Evolutionary conservation across 2,113 vertebrate genomes (phyloP).

Genomic region (Crotophaga sulcirostris): DNA sequence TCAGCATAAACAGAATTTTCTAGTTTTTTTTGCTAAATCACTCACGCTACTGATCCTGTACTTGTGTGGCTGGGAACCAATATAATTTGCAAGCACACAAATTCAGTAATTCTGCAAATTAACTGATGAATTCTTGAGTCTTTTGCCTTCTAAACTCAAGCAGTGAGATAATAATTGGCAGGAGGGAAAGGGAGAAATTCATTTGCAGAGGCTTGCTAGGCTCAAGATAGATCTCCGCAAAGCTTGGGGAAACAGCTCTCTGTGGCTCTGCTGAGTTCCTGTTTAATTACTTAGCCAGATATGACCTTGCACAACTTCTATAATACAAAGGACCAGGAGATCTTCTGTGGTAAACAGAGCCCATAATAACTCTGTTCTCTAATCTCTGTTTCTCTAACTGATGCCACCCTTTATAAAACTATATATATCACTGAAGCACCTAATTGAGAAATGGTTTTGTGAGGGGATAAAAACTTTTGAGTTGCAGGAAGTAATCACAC

Average conservation of each 20-base stretch:
- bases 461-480: background rate
- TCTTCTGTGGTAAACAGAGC: background rate
- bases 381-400: background rate
- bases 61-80: background rate
- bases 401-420: background rate
- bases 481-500: background rate
- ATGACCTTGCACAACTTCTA: background rate
- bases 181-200: background rate
- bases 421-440: background rate
- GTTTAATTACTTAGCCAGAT: constrained; percentile 39
- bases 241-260: constrained; percentile 22
- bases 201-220: background rate
- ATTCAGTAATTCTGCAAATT: background rate
- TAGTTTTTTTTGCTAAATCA: background rate
- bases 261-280: constrained; percentile 30
- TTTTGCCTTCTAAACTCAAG: background rate
- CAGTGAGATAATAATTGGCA: background rate
- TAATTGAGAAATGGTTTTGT: background rate
- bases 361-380: background rate
- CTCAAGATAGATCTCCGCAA: background rate
- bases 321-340: background rate
- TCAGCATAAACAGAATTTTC: background rate
- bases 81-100: background rate
- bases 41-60: background rate
- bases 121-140: background rate